phyloP scores from a whole-genome alignment of 2,888 invertebrate genomes.

The Drosophila incognita region DNA sequence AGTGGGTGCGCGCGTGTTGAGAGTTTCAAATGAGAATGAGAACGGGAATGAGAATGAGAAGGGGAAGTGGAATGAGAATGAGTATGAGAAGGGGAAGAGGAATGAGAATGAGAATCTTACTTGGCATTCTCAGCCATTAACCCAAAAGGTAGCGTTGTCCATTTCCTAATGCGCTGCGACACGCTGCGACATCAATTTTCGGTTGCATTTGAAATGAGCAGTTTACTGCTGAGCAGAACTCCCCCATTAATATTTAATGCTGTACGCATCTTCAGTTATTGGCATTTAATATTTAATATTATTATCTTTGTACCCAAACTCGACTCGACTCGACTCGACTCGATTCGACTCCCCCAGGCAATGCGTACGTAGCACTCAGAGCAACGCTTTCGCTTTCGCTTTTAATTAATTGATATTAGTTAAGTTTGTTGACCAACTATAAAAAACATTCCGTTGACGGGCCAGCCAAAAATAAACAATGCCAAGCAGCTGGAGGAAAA shows the following conservation, averaged over 20 bases:
- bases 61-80: background rate
- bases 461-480: constrained; percentile 40
- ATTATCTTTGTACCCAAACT: constrained; percentile 24
- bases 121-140: constrained; percentile 24
- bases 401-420: constrained; percentile 74
- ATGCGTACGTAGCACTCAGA: background rate
- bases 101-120: constrained; percentile 10
- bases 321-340: background rate
- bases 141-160: constrained; percentile 47
- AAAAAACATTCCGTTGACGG: constrained; percentile 19
- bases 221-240: constrained; percentile 37
- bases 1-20: constrained; percentile 65
- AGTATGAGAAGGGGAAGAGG: background rate
- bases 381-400: constrained; percentile 67
- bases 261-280: constrained; percentile 43
- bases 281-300: constrained; percentile 69
- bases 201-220: constrained; percentile 77
- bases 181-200: constrained; percentile 75
- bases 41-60: background rate
- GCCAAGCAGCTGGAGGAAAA: constrained; percentile 20
- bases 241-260: constrained; percentile 55
- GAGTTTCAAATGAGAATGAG: constrained; percentile 41
- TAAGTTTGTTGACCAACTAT: constrained; percentile 47
- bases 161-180: constrained; percentile 74
- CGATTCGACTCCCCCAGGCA: background rate